Percentiles rank a stretch among this genome's conserved stretches.
Conservation (phyloP, 2,113 vertebrate genomes). For the Psephotus haematonotus region DNA sequence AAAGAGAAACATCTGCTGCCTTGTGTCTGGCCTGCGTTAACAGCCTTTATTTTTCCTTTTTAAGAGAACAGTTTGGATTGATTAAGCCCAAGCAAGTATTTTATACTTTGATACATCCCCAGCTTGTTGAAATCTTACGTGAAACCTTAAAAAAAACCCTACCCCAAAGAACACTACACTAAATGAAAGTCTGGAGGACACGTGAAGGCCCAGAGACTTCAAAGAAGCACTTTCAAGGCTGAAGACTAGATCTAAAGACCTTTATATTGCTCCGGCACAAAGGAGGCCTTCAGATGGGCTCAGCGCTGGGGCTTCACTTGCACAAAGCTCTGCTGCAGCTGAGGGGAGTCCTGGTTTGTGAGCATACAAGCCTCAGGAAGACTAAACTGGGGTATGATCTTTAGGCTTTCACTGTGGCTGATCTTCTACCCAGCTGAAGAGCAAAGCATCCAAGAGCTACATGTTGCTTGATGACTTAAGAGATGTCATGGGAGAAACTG, state of each 20-base stretch:
- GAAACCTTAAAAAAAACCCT: background rate
- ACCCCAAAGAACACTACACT: background rate
- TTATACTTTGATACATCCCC: background rate
- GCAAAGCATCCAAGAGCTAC: background rate
- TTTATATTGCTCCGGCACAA: background rate
- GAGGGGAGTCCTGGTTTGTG: background rate
- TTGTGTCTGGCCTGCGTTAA: conserved; percentile 4
- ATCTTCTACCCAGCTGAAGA: background rate
- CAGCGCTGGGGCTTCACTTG: background rate
- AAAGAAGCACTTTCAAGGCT: conserved; percentile 24
- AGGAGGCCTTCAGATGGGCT: background rate
- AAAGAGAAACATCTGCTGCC: conserved; percentile 64
- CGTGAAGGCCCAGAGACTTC: conserved; percentile 9
- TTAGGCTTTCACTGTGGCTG: background rate
- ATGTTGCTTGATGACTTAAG: background rate
- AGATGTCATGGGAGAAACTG: background rate
- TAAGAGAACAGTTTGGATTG: conserved; percentile 40
- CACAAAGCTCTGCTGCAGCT: background rate
- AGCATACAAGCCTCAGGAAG: accelerated
- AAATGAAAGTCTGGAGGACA: conserved; percentile 34
- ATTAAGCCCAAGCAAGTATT: conserved; percentile 29
- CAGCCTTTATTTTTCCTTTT: conserved; percentile 24
- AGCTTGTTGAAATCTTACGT: conserved; percentile 48
- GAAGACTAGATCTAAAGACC: background rate
- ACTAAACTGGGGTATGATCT: background rate